A percentile compares a stretch with the other conserved stretches of the same genome.
Evolutionary conservation across 2,797 vertebrate genomes (phyloP).

Genomic region (Tauraco hartlaubi): DNA sequence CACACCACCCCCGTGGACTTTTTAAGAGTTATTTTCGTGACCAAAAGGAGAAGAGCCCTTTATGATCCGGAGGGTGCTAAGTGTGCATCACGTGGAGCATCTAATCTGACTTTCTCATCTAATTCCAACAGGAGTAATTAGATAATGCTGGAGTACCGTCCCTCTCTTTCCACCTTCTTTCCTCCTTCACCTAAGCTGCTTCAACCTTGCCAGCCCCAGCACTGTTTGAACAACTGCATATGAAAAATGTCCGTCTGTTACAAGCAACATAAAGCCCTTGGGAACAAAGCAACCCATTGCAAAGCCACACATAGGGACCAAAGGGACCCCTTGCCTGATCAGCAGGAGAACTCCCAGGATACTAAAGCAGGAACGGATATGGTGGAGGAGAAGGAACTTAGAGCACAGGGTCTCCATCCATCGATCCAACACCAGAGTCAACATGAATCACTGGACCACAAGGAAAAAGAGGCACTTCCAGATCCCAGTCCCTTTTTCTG

Average conservation of each 20-base stretch:
- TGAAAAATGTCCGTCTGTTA: not conserved
- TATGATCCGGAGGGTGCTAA: not conserved
- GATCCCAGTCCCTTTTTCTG: not conserved
- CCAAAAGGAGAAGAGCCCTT: not conserved
- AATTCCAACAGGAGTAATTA: not conserved
- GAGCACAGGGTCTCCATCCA: not conserved
- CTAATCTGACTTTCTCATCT: not conserved
- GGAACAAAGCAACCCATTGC: not conserved
- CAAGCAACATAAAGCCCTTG: not conserved
- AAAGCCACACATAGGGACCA: not conserved
- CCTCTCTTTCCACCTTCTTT: not conserved
- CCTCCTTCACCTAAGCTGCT: not conserved
- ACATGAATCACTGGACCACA: not conserved
- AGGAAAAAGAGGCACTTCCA: not conserved
- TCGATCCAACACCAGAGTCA: not conserved
- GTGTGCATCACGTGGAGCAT: not conserved
- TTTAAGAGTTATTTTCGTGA: not conserved
- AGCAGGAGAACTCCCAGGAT: not conserved
- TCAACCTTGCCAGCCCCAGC: not conserved
- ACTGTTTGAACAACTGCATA: not conserved
- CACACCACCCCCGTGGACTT: fast-evolving
- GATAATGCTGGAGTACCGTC: not conserved
- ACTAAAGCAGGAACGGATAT: not conserved
- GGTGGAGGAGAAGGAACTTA: not conserved
- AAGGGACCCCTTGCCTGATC: not conserved